phyloP scores from a whole-genome alignment of 2,888 invertebrate genomes.

The Rotaria magnacalcarata region DNA sequence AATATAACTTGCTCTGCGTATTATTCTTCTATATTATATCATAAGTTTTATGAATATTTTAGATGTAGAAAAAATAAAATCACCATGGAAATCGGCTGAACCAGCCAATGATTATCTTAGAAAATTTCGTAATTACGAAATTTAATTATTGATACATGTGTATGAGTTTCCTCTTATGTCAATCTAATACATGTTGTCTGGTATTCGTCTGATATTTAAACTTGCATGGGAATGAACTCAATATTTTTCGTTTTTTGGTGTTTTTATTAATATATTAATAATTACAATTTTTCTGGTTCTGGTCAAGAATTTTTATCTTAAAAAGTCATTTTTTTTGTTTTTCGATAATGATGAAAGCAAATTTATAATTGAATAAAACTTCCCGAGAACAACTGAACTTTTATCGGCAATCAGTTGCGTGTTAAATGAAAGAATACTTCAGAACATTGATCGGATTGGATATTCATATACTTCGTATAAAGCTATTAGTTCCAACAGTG shows the following conservation, averaged over 20 bases:
- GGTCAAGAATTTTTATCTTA: not conserved
- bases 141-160: not conserved
- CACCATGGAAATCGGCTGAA: not conserved
- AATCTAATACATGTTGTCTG: not conserved
- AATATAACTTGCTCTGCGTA: not conserved
- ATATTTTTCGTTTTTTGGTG: not conserved
- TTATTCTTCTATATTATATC: too few relatives aligned
- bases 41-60: not conserved
- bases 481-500: too few relatives aligned
- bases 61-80: not conserved
- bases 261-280: not conserved
- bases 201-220: not conserved
- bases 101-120: not conserved
- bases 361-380: too few relatives aligned
- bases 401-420: too few relatives aligned
- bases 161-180: not conserved
- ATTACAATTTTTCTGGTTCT: not conserved
- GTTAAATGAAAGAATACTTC: too few relatives aligned
- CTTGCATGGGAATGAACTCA: not conserved
- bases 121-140: slow-evolving; percentile 28
- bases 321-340: not conserved
- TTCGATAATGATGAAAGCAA: too few relatives aligned
- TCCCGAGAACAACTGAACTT: too few relatives aligned
- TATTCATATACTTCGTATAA: too few relatives aligned
- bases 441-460: too few relatives aligned